phyloP scores from a whole-genome alignment of 2,888 invertebrate species.

The Sphaeridia pumilis region DNA sequence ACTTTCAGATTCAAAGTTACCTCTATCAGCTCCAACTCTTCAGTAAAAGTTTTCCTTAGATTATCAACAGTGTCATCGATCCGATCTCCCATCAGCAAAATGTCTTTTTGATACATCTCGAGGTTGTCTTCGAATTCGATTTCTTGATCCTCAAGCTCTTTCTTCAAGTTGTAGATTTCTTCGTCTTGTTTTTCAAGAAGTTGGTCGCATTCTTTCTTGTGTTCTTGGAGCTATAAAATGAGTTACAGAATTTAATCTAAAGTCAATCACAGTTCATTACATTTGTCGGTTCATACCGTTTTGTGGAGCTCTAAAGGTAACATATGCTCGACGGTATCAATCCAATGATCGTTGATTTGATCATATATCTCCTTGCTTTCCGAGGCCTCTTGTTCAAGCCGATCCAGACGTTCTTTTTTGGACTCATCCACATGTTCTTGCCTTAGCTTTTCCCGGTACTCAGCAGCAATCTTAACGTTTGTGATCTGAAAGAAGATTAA shows the following conservation, averaged over 20 bases:
- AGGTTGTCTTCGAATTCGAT: conserved; percentile 52
- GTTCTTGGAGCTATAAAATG: conserved; percentile 29
- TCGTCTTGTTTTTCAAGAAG: conserved; percentile 58
- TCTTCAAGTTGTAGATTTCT: conserved; percentile 54
- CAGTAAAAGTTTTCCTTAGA: conserved; percentile 61
- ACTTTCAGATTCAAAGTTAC: too few relatives aligned
- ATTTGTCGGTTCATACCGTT: too few relatives aligned
- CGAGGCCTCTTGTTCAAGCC: conserved; percentile 55
- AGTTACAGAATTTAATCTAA: too few relatives aligned
- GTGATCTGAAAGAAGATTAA: conserved; percentile 30
- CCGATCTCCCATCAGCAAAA: conserved; percentile 66
- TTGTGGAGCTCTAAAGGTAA: conserved; percentile 64
- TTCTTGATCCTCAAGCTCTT: conserved; percentile 61
- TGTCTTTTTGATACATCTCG: conserved; percentile 62
- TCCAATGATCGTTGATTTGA: conserved; percentile 57
- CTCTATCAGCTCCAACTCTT: conserved; percentile 61
- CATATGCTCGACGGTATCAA: conserved; percentile 49
- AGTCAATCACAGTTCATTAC: too few relatives aligned
- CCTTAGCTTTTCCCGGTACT: conserved; percentile 26
- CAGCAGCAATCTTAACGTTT: conserved; percentile 30
- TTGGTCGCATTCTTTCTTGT: conserved; percentile 45
- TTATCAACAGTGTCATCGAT: conserved; percentile 66
- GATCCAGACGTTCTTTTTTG: conserved; percentile 42
- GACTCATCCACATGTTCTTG: conserved; percentile 36
- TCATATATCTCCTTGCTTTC: conserved; percentile 54